phyloP scores from a whole-genome alignment of 2,888 invertebrate genomes.

The Cantharis flavilabris region DNA sequence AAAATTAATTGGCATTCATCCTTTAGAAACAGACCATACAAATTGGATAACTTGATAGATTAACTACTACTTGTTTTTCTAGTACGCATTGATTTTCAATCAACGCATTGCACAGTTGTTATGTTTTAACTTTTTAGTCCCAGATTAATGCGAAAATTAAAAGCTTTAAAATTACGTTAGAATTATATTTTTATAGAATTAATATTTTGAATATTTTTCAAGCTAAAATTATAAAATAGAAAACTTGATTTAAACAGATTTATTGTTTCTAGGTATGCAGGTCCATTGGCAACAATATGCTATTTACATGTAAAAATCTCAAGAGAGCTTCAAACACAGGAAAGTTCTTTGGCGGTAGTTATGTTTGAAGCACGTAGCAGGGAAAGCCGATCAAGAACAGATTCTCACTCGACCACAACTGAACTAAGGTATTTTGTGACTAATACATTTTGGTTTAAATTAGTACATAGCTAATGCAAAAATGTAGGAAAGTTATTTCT shows the following conservation, averaged over 20 bases:
- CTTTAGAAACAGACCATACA: neutral
- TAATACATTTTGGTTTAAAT: neutral
- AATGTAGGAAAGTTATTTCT: neutral
- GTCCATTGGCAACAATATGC: slow-evolving; percentile 64
- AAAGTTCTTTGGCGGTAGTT: slow-evolving; percentile 61
- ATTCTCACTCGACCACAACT: slow-evolving; percentile 48
- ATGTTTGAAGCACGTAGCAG: slow-evolving; percentile 59
- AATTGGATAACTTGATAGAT: neutral
- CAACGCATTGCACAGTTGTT: neutral
- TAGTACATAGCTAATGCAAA: neutral
- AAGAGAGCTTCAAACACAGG: slow-evolving; percentile 63
- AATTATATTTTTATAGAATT: too few relatives aligned
- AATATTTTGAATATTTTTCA: too few relatives aligned
- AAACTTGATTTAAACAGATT: neutral
- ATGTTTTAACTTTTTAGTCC: neutral
- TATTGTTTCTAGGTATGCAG: slow-evolving; percentile 57
- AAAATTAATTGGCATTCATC: neutral
- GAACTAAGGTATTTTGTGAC: slow-evolving; percentile 45
- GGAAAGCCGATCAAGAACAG: slow-evolving; percentile 46
- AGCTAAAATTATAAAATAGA: too few relatives aligned
- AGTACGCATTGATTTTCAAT: neutral
- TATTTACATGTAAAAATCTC: slow-evolving; percentile 70
- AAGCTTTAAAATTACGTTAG: too few relatives aligned
- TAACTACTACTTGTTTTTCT: neutral
- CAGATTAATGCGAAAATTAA: neutral